phyloP scores from a whole-genome alignment of 2,113 vertebrate genomes.

The Manacus vitellinus region DNA sequence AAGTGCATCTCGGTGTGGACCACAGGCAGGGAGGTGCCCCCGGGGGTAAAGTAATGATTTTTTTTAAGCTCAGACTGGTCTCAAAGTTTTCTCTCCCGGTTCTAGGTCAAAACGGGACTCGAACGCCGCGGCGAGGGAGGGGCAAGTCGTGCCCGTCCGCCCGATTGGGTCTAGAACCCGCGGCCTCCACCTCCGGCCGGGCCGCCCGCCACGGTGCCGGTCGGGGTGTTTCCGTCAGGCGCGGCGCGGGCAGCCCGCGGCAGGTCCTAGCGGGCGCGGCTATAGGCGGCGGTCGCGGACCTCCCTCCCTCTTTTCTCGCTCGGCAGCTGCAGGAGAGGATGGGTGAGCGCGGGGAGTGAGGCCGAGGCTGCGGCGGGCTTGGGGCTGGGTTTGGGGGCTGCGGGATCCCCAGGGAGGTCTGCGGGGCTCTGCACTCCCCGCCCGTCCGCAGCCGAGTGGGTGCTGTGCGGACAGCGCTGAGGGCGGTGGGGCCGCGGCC shows the following conservation, averaged over 20 bases:
- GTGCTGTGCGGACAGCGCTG: background rate
- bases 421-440: fast-evolving
- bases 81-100: background rate
- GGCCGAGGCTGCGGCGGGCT: too few species aligned
- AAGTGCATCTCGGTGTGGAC: too few species aligned
- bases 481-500: background rate
- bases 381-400: background rate
- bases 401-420: fast-evolving
- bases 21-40: too few species aligned
- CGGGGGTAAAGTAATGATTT: too few species aligned
- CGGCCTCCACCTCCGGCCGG: fast-evolving
- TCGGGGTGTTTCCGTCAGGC: background rate
- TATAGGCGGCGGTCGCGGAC: background rate
- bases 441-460: background rate
- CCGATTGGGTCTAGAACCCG: fast-evolving
- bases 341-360: background rate
- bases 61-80: too few species aligned
- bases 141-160: background rate
- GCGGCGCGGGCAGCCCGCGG: background rate
- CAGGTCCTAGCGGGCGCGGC: background rate
- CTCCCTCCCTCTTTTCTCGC: fast-evolving
- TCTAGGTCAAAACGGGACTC: background rate
- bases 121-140: fast-evolving
- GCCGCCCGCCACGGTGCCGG: fast-evolving
- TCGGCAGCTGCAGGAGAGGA: background rate